phyloP scores from a whole-genome alignment of 2,797 vertebrate genomes.

The Dermochelys coriacea region DNA sequence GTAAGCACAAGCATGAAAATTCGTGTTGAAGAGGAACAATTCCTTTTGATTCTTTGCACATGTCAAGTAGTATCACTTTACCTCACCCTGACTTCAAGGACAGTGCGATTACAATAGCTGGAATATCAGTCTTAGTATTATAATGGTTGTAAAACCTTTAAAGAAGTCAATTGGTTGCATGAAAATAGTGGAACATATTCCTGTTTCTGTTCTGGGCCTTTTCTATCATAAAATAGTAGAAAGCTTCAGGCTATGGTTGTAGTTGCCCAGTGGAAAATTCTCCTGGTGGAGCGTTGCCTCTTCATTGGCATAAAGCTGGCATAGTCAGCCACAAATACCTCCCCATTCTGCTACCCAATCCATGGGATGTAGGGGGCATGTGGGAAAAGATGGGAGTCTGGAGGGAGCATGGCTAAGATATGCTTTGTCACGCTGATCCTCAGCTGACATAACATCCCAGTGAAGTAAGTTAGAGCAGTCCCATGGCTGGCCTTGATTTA shows the following conservation, averaged over 20 bases:
- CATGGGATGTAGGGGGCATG: fast-evolving
- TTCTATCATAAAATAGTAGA: background rate
- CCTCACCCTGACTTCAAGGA: background rate
- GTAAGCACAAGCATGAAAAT: background rate
- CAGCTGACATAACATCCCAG: background rate
- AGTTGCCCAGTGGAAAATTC: background rate
- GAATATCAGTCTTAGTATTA: background rate
- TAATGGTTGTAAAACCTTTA: background rate
- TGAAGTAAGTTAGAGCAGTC: background rate
- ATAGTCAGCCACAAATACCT: fast-evolving
- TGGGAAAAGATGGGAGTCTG: background rate
- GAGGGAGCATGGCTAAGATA: background rate
- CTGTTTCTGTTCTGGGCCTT: background rate
- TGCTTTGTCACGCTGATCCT: background rate
- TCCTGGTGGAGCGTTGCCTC: fast-evolving
- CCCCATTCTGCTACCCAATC: background rate
- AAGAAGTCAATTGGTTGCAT: background rate
- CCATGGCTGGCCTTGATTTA: background rate
- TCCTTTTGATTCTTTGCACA: background rate
- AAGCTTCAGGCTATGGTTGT: background rate
- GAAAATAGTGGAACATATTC: background rate
- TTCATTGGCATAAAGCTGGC: background rate
- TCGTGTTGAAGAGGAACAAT: background rate
- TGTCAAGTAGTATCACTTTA: background rate
- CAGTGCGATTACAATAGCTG: background rate